These are phyloP conservation scores for Podabrus alpinus DNA, from an alignment of 2,888 invertebrate species.

Conservation along the genomic window DNA sequence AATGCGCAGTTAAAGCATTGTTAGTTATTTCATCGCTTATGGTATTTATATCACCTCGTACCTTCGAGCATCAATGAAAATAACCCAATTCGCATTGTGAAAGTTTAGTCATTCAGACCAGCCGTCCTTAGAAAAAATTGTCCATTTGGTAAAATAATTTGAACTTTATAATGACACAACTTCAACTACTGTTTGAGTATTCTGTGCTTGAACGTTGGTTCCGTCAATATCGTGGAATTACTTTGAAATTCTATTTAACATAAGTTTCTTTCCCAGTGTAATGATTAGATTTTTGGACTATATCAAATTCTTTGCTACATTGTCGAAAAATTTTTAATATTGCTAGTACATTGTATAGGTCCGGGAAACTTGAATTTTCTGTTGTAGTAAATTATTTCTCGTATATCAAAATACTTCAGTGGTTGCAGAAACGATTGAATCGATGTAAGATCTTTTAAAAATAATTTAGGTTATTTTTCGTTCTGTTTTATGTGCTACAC, in stretches of 20 bases:
- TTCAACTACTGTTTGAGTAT: neutral
- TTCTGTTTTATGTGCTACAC: constrained; percentile 1
- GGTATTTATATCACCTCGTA: neutral
- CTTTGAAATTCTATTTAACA: neutral
- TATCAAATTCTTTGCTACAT: neutral
- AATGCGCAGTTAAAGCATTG: neutral
- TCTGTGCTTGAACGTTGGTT: neutral
- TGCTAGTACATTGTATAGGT: neutral
- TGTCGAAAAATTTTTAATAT: neutral
- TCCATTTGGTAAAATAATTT: neutral
- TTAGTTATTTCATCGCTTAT: neutral
- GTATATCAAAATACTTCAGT: neutral
- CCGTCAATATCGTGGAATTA: neutral
- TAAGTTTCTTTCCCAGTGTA: neutral
- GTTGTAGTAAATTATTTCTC: neutral
- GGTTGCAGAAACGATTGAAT: neutral
- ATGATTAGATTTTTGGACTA: neutral
- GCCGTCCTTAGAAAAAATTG: neutral
- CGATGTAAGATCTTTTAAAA: neutral
- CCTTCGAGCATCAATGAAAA: neutral
- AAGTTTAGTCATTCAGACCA: neutral
- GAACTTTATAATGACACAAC: neutral
- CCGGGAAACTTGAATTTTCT: neutral
- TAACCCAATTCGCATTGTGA: neutral
- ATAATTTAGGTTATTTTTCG: constrained; percentile 1